These are phyloP conservation scores for Ariopsis seemanni DNA, from an alignment of 2,113 vertebrate genomes.

Conservation along the genomic window DNA sequence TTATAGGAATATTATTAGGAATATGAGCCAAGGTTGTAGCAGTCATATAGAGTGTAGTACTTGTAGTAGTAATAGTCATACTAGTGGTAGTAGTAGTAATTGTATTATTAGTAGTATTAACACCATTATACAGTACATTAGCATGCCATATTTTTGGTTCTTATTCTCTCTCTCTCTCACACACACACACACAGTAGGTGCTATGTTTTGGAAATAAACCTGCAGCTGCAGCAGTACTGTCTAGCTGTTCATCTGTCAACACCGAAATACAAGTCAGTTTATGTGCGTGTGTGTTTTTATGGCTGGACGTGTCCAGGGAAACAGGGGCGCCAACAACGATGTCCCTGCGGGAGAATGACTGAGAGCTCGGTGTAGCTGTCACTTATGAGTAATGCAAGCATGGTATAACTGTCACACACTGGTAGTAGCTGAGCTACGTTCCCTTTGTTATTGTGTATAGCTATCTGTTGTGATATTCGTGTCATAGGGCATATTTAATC, in stretches of 20 bases:
- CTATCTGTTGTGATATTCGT: background rate
- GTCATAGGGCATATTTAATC: background rate
- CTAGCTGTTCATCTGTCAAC: slow-evolving; percentile 40
- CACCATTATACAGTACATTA: background rate
- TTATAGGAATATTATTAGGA: background rate
- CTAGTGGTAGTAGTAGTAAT: background rate
- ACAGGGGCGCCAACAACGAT: slow-evolving; percentile 9
- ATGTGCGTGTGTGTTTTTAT: background rate
- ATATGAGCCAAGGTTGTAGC: background rate
- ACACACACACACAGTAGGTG: background rate
- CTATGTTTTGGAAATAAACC: slow-evolving; percentile 41
- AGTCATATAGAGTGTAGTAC: background rate
- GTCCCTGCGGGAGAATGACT: slow-evolving; percentile 11
- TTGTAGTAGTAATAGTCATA: background rate
- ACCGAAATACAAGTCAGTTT: slow-evolving; percentile 53
- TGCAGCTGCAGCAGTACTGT: slow-evolving; percentile 26
- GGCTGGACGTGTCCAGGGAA: slow-evolving; percentile 18
- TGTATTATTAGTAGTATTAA: background rate
- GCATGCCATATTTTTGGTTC: no score
- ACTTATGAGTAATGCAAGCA: background rate
- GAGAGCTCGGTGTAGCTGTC: slow-evolving; percentile 1
- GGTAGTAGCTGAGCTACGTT: background rate
- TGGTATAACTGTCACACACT: background rate
- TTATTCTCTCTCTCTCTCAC: background rate
- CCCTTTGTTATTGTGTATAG: background rate